Evolutionary conservation across 2,888 invertebrate genomes (phyloP).

Genomic region (Drosophila meridiana): DNA sequence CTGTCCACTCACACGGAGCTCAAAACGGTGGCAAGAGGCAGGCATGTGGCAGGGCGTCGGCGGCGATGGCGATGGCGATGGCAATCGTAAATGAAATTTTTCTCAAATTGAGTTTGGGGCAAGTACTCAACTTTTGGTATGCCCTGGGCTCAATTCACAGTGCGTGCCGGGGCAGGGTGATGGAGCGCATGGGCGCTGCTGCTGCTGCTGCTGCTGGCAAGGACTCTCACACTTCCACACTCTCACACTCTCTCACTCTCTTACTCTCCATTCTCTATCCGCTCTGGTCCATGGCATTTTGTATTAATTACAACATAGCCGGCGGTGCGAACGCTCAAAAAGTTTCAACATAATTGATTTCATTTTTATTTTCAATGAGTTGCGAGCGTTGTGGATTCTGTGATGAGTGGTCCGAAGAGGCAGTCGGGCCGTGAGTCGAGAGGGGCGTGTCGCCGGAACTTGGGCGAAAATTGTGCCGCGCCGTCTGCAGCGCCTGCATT

Average conservation of each 20-base stretch:
- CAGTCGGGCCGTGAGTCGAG: background rate
- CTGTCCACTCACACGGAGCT: constrained; percentile 72
- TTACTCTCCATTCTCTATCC: background rate
- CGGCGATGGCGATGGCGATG: constrained; percentile 44
- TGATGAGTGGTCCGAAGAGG: constrained; percentile 31
- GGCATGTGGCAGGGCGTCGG: background rate
- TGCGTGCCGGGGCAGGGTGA: constrained; percentile 9
- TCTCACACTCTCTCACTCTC: background rate
- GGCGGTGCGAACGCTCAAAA: constrained; percentile 63
- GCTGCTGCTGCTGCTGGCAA: constrained; percentile 12
- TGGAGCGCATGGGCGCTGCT: background rate
- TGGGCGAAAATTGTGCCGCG: constrained; percentile 10
- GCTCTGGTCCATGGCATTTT: constrained; percentile 59
- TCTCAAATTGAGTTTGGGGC: constrained; percentile 74
- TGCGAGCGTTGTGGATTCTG: constrained; percentile 24
- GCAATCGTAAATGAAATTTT: constrained; percentile 78
- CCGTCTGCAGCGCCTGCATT: constrained; percentile 42
- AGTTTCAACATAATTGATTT: constrained; percentile 77
- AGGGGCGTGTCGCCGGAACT: constrained; percentile 5
- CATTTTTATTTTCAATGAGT: constrained; percentile 61
- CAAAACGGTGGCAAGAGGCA: constrained; percentile 6
- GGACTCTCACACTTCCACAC: background rate
- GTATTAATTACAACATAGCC: constrained; percentile 77
- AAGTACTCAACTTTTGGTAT: constrained; percentile 75
- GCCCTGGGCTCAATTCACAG: constrained; percentile 52